Evolutionary conservation across 2,888 invertebrate species (phyloP).

Genomic region (Diplolepis rosae): DNA sequence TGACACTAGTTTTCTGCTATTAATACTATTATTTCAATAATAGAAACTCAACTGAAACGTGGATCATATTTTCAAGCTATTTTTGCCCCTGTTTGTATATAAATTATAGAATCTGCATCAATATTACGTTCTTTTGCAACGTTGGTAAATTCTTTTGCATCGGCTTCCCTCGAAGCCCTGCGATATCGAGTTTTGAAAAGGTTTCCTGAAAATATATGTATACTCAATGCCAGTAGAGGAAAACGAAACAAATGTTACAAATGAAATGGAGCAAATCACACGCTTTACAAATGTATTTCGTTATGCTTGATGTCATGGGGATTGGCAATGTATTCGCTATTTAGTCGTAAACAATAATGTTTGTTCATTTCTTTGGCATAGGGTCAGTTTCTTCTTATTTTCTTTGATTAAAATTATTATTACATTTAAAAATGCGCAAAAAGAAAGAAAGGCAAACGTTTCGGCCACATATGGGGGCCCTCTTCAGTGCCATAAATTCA

Average conservation of each 20-base stretch:
- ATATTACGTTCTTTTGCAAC: slow-evolving; percentile 32
- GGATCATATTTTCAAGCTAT: no score
- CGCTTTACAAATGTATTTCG: background rate
- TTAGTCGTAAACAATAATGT: background rate
- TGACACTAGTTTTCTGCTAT: no score
- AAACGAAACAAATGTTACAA: background rate
- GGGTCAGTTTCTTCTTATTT: no score
- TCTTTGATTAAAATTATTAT: no score
- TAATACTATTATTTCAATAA: no score
- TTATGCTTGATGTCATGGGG: background rate
- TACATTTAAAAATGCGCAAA: no score
- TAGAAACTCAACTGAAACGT: no score
- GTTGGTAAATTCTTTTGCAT: slow-evolving; percentile 49
- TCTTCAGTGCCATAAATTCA: no score
- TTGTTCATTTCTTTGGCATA: no score
- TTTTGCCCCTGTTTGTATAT: background rate
- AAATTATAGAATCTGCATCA: slow-evolving; percentile 7
- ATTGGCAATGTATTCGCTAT: background rate
- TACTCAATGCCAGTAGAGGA: background rate
- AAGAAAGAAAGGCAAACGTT: no score
- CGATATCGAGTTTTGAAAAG: slow-evolving; percentile 55
- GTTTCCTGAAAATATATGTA: slow-evolving; percentile 53
- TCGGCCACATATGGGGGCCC: no score
- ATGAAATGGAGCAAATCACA: background rate
- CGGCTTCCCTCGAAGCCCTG: slow-evolving; percentile 61